phyloP scores from a whole-genome alignment of 2,888 invertebrate species.

The Agrilus mali region DNA sequence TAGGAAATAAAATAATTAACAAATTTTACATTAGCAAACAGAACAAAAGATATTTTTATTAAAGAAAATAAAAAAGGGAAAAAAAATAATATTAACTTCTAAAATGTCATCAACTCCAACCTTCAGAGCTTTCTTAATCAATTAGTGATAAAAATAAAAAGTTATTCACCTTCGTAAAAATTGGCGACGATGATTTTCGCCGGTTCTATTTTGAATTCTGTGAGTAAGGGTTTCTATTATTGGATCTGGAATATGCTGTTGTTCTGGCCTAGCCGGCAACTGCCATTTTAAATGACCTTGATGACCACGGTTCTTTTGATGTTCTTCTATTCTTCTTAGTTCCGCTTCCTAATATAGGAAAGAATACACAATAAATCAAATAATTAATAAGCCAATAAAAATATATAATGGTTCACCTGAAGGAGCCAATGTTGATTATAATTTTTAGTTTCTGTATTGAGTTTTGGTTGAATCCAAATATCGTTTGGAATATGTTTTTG shows the following conservation, averaged over 20 bases:
- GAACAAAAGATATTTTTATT: no score
- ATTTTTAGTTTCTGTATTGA: constrained; percentile 45
- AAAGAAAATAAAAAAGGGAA: no score
- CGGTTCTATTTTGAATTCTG: constrained; percentile 48
- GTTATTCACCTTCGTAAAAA: no score
- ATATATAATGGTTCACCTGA: constrained; percentile 39
- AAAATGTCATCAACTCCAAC: no score
- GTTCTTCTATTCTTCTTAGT: constrained; percentile 55
- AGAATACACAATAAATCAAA: constrained; percentile 7
- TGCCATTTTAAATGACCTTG: no score
- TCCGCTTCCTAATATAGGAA: constrained; percentile 69
- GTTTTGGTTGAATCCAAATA: constrained; percentile 59
- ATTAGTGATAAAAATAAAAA: constrained; percentile 4
- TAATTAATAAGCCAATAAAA: constrained; percentile 5
- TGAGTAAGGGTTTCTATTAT: constrained; percentile 58
- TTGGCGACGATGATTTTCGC: constrained; percentile 12
- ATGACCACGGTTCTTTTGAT: constrained; percentile 34
- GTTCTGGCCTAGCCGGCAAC: constrained; percentile 26
- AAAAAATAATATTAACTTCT: no score
- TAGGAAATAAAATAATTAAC: no score
- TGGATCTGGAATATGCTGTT: constrained; percentile 51
- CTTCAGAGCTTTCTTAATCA: background rate
- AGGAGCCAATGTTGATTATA: constrained; percentile 86
- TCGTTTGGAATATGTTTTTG: constrained; percentile 57
- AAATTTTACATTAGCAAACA: no score